Base-by-base conservation (phyloP, 2,113 vertebrate genomes). In the Python bivittatus region DNA sequence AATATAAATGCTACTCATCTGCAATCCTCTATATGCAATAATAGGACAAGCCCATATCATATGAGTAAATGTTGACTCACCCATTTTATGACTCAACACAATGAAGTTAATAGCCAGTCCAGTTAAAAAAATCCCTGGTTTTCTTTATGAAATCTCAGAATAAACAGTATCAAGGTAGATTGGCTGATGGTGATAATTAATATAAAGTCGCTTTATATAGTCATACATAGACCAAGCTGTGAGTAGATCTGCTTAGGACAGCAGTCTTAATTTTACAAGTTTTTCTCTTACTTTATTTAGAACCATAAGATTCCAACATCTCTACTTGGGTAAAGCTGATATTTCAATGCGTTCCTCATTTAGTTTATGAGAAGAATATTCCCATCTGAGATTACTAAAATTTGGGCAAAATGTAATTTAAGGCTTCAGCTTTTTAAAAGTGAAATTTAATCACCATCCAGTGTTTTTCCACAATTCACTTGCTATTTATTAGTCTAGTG, bases 371-470 rank as follows among this genome's bases (percentile, higher is more conserved):
- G n/a, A 38, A 72, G 38, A 53, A 25, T 88, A 6, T 94, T 94
- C 68, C 94, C 92, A 92, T 93, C 33, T 61, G 61, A 90, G 15
- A 84, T 48, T 52, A 68, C 61, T 52, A 56, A 86, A 89, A 93
- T 48, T 27, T 15, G 58, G 61, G 44, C 56, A 60, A 88, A 58
- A 27, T 48, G 15, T 91, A 61, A 93, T 93, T 91, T 29, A 72
- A 23, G 54, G 33, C 58, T 91, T 91, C 90, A 89, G 91, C 15
- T 38, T n/a, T 38, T 53, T 27, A 72, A 93, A 95, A 93, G 83
- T 58, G 92, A 90, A 95, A 97, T 98, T 64, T 56, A 93, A 97
- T 97, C 95, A 96, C 97, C 93, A 95, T 91, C 90, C 96, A 96
- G 95, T 72, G 92, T 96, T 88, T 93, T 95, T 84, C 68, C 90